Percentiles rank a stretch among this genome's conserved stretches.
Conservation (phyloP, 2,797 vertebrate species). For the Eurystomus glaucurus region DNA sequence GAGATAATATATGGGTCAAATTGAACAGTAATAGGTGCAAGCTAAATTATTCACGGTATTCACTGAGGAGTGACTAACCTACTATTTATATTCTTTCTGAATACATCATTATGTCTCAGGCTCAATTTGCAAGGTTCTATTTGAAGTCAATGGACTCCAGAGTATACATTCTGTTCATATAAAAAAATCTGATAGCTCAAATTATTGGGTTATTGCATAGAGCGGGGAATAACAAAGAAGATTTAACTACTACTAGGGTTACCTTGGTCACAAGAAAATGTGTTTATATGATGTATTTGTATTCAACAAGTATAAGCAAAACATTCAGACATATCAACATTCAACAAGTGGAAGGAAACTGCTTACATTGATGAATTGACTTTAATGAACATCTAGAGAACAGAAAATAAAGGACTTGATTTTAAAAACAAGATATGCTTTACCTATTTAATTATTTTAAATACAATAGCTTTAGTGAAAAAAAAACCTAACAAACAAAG, state of each 20-base stretch:
- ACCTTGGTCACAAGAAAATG: neutral
- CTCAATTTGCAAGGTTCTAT: constrained; percentile 59
- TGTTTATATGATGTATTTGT: neutral
- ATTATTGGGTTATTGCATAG: constrained; percentile 27
- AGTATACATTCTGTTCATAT: constrained; percentile 48
- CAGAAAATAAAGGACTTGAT: neutral
- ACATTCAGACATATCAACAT: neutral
- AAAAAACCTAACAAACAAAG: neutral
- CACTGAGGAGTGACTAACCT: constrained; percentile 74
- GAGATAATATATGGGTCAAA: constrained; percentile 72
- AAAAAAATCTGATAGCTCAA: constrained; percentile 9
- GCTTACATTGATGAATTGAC: neutral
- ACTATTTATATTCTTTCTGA: constrained; percentile 72
- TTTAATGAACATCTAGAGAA: neutral
- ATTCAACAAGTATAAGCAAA: neutral
- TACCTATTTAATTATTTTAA: neutral
- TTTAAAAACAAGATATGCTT: neutral
- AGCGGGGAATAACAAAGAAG: neutral
- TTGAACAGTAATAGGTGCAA: neutral
- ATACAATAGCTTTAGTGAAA: neutral
- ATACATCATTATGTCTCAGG: constrained; percentile 56
- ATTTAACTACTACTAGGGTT: neutral
- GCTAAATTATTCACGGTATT: constrained; percentile 62
- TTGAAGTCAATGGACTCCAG: constrained; percentile 65
- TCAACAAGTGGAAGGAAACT: neutral